Conservation (phyloP, 1,140 invertebrate genomes). For the Tetramorium alpestre region DNA sequence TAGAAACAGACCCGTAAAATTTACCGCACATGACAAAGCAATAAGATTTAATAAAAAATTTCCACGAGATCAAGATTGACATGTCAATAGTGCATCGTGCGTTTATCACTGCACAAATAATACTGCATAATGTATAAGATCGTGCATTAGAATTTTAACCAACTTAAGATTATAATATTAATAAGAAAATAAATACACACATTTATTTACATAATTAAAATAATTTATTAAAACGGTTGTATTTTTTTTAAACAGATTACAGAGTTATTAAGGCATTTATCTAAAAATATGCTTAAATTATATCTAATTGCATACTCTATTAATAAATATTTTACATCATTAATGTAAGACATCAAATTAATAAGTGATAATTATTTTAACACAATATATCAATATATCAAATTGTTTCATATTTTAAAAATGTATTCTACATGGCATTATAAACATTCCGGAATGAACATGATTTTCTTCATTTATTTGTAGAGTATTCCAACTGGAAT, state of each 20-base stretch:
- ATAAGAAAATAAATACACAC: not conserved
- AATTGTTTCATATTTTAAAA: conserved; percentile 39
- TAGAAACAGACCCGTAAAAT: conserved; percentile 11
- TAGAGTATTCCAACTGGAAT: not conserved
- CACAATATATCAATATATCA: not conserved
- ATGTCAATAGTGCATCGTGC: conserved; percentile 13
- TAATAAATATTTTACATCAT: conserved; percentile 69
- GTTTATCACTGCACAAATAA: not conserved
- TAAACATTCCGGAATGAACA: not conserved
- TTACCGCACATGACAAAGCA: not conserved
- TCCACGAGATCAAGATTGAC: not conserved
- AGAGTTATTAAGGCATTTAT: conserved; percentile 45
- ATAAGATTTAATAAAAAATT: conserved; percentile 4
- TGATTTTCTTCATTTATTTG: conserved; percentile 3
- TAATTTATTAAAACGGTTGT: conserved; percentile 66
- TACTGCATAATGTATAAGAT: not conserved
- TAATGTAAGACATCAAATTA: conserved; percentile 41
- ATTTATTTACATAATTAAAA: conserved; percentile 62
- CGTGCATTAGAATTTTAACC: not conserved
- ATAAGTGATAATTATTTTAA: conserved; percentile 39
- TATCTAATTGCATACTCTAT: conserved; percentile 47
- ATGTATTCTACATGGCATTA: not conserved
- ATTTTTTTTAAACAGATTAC: conserved; percentile 63
- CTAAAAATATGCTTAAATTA: conserved; percentile 33
- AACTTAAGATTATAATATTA: conserved; percentile 11